Evolutionary conservation across 2,797 vertebrate species (phyloP).

Genomic region (Podarcis siculus): DNA sequence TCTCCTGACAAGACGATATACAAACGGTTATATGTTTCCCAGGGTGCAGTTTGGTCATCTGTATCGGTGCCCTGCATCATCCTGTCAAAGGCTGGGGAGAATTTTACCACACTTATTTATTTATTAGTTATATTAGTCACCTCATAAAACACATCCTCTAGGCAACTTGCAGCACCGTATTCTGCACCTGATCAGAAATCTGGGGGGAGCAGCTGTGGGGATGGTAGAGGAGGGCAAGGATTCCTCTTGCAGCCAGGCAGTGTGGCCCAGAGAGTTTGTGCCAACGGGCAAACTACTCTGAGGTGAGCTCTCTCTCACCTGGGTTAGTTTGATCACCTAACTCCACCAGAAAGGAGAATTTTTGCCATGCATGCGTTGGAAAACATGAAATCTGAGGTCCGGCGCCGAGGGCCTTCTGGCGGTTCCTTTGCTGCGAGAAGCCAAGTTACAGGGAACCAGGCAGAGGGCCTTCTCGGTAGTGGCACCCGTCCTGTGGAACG

Average conservation of each 20-base stretch:
- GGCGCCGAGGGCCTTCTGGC: too few species aligned
- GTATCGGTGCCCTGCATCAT: neutral
- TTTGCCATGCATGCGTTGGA: too few species aligned
- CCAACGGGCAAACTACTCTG: neutral
- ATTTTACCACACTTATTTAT: neutral
- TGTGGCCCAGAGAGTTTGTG: neutral
- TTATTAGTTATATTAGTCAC: neutral
- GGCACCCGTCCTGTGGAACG: too few species aligned
- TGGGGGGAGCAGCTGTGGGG: neutral
- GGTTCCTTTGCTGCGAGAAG: too few species aligned
- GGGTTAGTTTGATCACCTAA: neutral
- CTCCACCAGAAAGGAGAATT: too few species aligned
- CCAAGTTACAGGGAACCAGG: too few species aligned
- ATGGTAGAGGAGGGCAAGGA: neutral
- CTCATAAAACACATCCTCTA: neutral
- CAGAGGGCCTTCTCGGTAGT: too few species aligned
- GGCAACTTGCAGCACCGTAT: neutral
- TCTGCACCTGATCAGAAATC: neutral
- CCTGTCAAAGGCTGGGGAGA: neutral
- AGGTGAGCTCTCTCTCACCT: too few species aligned
- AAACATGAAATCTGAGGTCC: too few species aligned
- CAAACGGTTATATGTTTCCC: neutral
- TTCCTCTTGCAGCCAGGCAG: too few species aligned
- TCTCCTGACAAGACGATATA: neutral
- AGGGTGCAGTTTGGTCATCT: neutral